phyloP scores from a whole-genome alignment of 2,797 vertebrate species.

The Amazonetta brasiliensis region DNA sequence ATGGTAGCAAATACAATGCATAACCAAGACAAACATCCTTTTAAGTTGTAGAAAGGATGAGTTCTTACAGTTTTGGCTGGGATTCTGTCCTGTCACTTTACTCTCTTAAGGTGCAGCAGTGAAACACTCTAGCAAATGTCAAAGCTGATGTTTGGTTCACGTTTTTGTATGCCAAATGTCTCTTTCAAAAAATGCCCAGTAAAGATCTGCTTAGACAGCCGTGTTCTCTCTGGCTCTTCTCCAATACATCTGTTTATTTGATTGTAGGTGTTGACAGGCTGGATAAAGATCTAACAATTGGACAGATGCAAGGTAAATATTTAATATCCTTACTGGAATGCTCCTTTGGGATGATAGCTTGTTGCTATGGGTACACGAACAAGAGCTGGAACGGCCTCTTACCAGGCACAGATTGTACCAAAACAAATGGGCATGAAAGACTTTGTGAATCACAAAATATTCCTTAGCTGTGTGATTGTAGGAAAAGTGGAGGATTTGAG shows the following conservation, averaged over 20 bases:
- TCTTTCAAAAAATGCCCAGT: background rate
- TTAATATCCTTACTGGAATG: background rate
- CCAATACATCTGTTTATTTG: background rate
- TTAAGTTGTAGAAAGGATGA: background rate
- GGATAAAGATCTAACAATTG: conserved; percentile 99
- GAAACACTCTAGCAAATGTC: background rate
- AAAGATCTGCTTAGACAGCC: background rate
- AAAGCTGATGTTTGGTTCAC: background rate
- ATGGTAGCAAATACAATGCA: background rate
- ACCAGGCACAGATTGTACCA: background rate
- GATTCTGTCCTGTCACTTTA: background rate
- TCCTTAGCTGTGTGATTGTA: background rate
- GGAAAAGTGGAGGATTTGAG: background rate
- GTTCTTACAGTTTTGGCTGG: background rate
- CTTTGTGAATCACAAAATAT: background rate
- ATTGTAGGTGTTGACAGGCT: conserved; percentile 93
- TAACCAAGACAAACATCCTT: background rate
- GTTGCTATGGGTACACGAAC: background rate
- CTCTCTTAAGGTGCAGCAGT: background rate
- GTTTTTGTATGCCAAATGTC: background rate
- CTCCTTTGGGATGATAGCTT: background rate
- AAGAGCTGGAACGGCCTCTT: background rate
- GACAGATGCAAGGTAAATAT: conserved; percentile 96
- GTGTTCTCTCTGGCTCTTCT: background rate
- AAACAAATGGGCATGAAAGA: background rate